Conservation (phyloP, 2,113 vertebrate species). For the Oreocharis arfaki region DNA sequence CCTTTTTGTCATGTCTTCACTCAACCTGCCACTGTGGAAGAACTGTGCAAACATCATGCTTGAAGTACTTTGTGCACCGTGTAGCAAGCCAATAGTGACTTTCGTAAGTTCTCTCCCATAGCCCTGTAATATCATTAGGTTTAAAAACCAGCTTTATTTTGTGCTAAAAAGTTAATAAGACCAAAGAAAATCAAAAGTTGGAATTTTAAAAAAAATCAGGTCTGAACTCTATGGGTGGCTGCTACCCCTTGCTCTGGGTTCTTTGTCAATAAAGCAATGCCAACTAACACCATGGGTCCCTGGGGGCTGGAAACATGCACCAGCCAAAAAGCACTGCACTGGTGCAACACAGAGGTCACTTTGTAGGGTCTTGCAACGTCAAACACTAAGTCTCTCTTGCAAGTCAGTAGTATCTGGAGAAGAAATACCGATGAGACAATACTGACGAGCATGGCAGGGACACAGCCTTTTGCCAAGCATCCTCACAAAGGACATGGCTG, state of each 20-base stretch:
- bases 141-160: neutral
- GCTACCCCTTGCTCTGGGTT: neutral
- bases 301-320: neutral
- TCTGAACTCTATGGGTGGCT: neutral
- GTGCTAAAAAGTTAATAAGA: neutral
- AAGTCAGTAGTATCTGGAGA: neutral
- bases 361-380: neutral
- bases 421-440: neutral
- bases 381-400: neutral
- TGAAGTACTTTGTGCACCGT: neutral
- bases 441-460: neutral
- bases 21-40: neutral
- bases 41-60: neutral
- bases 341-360: neutral
- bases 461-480: neutral
- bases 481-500: neutral
- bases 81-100: neutral
- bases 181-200: neutral
- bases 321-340: neutral
- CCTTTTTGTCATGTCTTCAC: neutral
- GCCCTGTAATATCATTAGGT: neutral
- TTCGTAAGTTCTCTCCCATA: neutral
- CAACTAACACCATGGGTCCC: fast-evolving
- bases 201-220: neutral
- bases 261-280: neutral